phyloP scores from a whole-genome alignment of 2,113 vertebrate species.

The Labrus mixtus region DNA sequence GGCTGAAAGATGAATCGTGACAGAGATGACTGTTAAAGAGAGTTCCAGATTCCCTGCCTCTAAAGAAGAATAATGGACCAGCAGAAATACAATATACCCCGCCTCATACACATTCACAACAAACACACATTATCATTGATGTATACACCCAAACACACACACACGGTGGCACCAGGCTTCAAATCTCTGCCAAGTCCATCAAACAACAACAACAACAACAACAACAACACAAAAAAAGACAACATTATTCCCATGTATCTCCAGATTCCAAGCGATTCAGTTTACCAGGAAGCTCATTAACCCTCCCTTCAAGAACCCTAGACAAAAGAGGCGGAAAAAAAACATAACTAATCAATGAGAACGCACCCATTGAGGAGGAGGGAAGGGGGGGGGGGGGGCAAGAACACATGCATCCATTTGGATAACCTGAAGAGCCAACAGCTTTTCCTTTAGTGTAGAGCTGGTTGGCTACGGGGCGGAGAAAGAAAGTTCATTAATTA shows the following conservation, averaged over 20 bases:
- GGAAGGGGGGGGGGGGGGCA: constrained; percentile 42
- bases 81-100: constrained; percentile 63
- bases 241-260: constrained; percentile 80
- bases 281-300: constrained; percentile 86
- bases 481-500: constrained; percentile 98
- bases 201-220: constrained; percentile 51
- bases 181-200: constrained; percentile 71
- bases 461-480: constrained; percentile 82
- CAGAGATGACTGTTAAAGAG: constrained; percentile 61
- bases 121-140: constrained; percentile 46
- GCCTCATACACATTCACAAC: constrained; percentile 62
- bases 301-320: constrained; percentile 76
- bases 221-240: constrained; percentile 54
- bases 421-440: constrained; percentile 88
- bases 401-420: constrained; percentile 85
- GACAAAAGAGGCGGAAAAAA: constrained; percentile 77
- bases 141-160: constrained; percentile 42
- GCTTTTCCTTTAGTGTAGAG: constrained; percentile 85
- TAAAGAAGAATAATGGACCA: constrained; percentile 67
- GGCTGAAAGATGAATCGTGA: constrained; percentile 67
- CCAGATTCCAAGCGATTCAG: constrained; percentile 69
- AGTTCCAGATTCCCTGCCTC: constrained; percentile 61
- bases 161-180: constrained; percentile 68
- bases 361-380: constrained; percentile 75
- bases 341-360: constrained; percentile 85